Percentiles rank a stretch among this genome's conserved stretches.
These are phyloP conservation scores for Microtus oregoni DNA, from an alignment of 2,113 vertebrate genomes.

Conservation along the genomic window DNA sequence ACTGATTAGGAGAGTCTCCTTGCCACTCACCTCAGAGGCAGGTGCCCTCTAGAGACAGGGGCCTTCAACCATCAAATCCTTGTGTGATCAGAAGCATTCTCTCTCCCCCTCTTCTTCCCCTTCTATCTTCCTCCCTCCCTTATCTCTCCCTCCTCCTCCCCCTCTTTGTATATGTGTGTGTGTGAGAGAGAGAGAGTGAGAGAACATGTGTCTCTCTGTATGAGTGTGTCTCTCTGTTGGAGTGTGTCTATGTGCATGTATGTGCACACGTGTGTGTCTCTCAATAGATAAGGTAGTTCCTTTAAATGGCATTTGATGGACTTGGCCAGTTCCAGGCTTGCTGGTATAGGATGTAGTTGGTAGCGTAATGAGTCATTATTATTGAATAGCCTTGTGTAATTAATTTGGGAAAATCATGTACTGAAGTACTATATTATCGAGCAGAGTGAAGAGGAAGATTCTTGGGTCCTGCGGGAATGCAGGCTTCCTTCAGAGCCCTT, in stretches of 20 bases:
- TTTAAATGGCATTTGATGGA: conserved; percentile 72
- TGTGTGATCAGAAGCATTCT: not conserved
- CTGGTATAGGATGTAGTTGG: conserved; percentile 47
- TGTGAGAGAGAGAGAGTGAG: not conserved
- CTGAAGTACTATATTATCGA: conserved; percentile 62
- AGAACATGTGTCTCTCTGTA: not conserved
- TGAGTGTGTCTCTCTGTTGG: not conserved
- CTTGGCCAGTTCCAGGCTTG: conserved; percentile 23
- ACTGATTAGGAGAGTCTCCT: not conserved
- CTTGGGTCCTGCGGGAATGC: conserved; percentile 53
- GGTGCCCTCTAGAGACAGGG: not conserved
- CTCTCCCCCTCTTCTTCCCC: too few species aligned
- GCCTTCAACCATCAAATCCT: not conserved
- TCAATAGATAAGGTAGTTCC: conserved; percentile 10
- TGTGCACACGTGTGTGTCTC: not conserved
- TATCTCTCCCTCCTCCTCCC: too few species aligned
- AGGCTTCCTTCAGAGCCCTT: conserved; percentile 69
- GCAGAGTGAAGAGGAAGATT: conserved; percentile 47
- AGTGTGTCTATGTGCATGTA: not conserved
- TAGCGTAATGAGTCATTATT: conserved; percentile 74
- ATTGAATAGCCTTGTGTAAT: conserved; percentile 70
- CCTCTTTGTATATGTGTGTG: not conserved
- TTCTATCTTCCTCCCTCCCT: not conserved
- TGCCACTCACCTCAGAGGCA: not conserved
- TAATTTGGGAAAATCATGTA: conserved; percentile 72